phyloP scores from a whole-genome alignment of 1,140 invertebrate species.

The Harlomillsia oculata region DNA sequence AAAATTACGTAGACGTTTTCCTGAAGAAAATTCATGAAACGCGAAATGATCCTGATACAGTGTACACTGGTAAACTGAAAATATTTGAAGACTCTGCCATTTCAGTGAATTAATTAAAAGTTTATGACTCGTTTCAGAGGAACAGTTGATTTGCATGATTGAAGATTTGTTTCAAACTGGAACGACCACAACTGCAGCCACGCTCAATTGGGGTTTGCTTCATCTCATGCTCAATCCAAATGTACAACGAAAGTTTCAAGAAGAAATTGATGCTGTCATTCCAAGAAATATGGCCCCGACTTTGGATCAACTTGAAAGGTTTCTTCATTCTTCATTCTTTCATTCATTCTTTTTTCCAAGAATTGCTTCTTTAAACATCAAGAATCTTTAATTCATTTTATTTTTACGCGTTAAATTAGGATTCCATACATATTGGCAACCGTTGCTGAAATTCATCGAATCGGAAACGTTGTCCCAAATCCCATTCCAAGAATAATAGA shows the following conservation, averaged over 20 bases:
- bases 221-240: conserved; percentile 1
- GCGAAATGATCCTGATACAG: background rate
- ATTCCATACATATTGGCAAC: conserved; percentile 69
- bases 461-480: conserved; percentile 66
- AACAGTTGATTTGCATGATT: conserved; percentile 4
- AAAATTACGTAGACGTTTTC: conserved; percentile 78
- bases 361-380: too few relatives aligned
- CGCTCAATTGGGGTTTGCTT: conserved; percentile 4
- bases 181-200: background rate
- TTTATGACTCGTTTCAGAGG: conserved; percentile 1
- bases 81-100: too few relatives aligned
- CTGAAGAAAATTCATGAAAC: conserved; percentile 41
- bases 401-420: conserved; percentile 42
- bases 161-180: conserved; percentile 9
- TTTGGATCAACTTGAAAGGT: too few relatives aligned
- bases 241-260: conserved; percentile 1
- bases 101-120: too few relatives aligned
- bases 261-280: conserved; percentile 4
- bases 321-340: too few relatives aligned
- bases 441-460: conserved; percentile 60
- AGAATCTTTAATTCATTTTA: too few relatives aligned
- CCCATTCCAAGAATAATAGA: conserved; percentile 63
- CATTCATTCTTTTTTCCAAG: too few relatives aligned
- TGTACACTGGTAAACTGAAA: too few relatives aligned
- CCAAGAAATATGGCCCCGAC: too few relatives aligned